phyloP scores from a whole-genome alignment of 1,140 invertebrate genomes.

The Drosophila suzukii region DNA sequence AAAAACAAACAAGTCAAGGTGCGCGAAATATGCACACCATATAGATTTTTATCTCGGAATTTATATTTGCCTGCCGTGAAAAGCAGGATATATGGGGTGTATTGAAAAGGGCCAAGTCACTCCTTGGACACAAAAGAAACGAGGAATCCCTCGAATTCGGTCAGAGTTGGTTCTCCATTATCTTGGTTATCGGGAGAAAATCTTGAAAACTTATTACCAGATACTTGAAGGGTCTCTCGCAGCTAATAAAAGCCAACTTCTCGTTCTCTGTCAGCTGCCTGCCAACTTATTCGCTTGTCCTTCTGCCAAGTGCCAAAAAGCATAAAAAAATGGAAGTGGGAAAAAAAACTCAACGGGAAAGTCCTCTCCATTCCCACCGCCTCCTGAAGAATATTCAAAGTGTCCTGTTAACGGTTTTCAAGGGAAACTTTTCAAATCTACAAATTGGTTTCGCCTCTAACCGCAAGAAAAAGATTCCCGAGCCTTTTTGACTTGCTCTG shows the following conservation, averaged over 20 bases:
- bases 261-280: constrained; percentile 37
- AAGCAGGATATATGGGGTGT: constrained; percentile 1
- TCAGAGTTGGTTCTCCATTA: constrained; percentile 4
- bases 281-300: constrained; percentile 26
- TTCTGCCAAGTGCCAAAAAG: constrained; percentile 27
- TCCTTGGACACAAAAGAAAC: constrained; percentile 6
- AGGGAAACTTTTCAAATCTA: constrained; percentile 78
- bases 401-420: constrained; percentile 76
- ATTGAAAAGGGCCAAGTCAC: constrained; percentile 15
- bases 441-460: constrained; percentile 82
- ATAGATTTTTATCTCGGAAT: constrained; percentile 44
- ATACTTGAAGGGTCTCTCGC: constrained; percentile 47
- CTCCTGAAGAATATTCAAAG: constrained; percentile 58
- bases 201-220: constrained; percentile 55
- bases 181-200: constrained; percentile 29
- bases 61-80: constrained; percentile 29
- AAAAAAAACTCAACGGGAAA: background rate
- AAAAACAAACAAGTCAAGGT: constrained; percentile 43
- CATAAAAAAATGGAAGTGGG: constrained; percentile 32
- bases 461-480: constrained; percentile 60
- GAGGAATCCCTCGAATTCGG: background rate
- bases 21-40: constrained; percentile 48
- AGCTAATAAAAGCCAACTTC: constrained; percentile 61
- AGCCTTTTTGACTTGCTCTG: constrained; percentile 50
- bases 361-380: background rate